A percentile compares a stretch with the other conserved stretches of the same genome.
phyloP scores from a whole-genome alignment of 1,140 invertebrate species.

The Tribolium castaneum region DNA sequence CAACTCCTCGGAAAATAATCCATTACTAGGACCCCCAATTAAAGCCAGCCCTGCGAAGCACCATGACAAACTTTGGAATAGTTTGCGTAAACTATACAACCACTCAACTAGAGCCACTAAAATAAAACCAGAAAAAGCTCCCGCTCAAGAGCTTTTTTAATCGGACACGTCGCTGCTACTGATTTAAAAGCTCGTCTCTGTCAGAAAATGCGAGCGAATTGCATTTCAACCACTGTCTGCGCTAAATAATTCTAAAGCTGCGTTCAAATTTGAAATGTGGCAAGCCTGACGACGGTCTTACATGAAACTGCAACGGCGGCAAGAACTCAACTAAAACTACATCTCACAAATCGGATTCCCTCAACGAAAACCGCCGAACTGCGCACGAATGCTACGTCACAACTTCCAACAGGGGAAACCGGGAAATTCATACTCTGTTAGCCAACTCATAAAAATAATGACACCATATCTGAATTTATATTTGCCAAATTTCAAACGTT shows the following conservation, averaged over 20 bases:
- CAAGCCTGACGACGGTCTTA: background rate
- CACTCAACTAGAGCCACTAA: background rate
- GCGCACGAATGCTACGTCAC: slow-evolving; percentile 29
- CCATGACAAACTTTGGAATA: background rate
- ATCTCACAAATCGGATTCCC: slow-evolving; percentile 38
- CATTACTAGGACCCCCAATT: background rate
- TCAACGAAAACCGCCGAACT: slow-evolving; percentile 11
- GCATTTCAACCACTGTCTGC: background rate
- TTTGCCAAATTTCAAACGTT: background rate
- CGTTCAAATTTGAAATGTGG: slow-evolving; percentile 8
- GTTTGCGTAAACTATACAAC: background rate
- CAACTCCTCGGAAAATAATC: slow-evolving; percentile 2
- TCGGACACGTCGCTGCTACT: background rate
- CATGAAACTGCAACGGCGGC: slow-evolving; percentile 24
- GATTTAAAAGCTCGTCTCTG: background rate
- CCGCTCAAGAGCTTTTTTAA: background rate
- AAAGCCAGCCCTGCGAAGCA: background rate
- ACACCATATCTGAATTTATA: background rate
- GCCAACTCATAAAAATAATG: slow-evolving; percentile 12
- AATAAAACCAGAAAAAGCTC: background rate
- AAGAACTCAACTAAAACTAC: slow-evolving; percentile 39
- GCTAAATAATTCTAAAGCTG: background rate
- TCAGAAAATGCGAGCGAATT: background rate
- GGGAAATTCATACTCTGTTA: slow-evolving; percentile 23
- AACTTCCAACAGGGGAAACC: slow-evolving; percentile 19